phyloP scores from a whole-genome alignment of 2,888 invertebrate genomes.

The Plemyria rubiginata region DNA sequence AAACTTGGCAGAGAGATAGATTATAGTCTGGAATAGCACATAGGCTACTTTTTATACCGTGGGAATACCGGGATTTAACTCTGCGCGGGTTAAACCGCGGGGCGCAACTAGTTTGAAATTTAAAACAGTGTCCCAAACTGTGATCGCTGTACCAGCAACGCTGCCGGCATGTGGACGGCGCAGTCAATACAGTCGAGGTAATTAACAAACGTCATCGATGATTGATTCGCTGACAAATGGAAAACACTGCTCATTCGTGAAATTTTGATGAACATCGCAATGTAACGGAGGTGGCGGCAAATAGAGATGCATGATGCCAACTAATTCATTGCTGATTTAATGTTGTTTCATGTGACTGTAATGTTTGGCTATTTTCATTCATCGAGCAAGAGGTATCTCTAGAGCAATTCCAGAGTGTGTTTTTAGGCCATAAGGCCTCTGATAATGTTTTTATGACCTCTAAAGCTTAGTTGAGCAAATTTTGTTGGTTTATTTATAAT shows the following conservation, averaged over 20 bases:
- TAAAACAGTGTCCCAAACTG: not conserved
- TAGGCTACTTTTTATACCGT: too few species aligned
- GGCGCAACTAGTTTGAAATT: too few species aligned
- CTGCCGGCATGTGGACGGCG: constrained; percentile 7
- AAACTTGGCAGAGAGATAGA: too few species aligned
- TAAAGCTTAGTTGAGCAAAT: too few species aligned
- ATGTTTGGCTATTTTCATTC: not conserved
- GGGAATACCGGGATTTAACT: too few species aligned
- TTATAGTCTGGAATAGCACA: too few species aligned
- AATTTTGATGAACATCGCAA: constrained; percentile 27
- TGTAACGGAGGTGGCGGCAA: constrained; percentile 6
- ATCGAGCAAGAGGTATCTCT: too few species aligned
- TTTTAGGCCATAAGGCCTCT: too few species aligned
- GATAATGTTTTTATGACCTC: too few species aligned
- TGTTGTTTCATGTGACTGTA: not conserved
- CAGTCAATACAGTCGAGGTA: constrained; percentile 23
- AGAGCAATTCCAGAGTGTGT: too few species aligned
- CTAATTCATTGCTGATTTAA: constrained; percentile 5
- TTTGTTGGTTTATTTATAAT: too few species aligned
- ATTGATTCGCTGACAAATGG: constrained; percentile 27
- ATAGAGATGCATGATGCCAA: constrained; percentile 10
- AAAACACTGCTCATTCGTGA: constrained; percentile 22
- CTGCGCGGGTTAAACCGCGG: too few species aligned
- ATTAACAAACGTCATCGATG: constrained; percentile 24
- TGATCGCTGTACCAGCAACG: not conserved